Conservation (phyloP, 2,113 vertebrate species). For the Nibea coibor region DNA sequence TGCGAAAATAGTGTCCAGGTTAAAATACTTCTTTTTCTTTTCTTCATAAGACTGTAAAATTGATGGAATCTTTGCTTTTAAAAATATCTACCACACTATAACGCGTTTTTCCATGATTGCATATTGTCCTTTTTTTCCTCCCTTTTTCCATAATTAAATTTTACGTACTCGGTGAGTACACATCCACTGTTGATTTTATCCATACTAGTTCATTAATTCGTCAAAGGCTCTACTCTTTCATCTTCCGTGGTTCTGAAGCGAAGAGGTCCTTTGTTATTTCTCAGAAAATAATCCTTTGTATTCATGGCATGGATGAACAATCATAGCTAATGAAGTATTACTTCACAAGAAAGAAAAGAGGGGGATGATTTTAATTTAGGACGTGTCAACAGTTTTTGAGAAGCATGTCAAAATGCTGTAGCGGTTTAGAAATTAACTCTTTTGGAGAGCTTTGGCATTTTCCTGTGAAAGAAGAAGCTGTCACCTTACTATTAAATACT, state of each 20-base stretch:
- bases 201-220: slow-evolving; percentile 64
- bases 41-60: neutral
- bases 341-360: slow-evolving; percentile 57
- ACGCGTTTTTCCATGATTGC: slow-evolving; percentile 19
- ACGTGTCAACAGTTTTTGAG: slow-evolving; percentile 69
- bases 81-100: neutral
- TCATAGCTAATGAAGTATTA: slow-evolving; percentile 71
- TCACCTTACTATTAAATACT: slow-evolving; percentile 38
- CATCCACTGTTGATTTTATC: slow-evolving; percentile 66
- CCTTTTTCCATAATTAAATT: slow-evolving; percentile 55
- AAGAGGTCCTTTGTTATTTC: slow-evolving; percentile 63
- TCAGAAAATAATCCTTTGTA: slow-evolving; percentile 64
- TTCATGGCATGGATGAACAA: slow-evolving; percentile 65
- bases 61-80: slow-evolving; percentile 18
- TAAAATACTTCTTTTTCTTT: neutral
- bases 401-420: slow-evolving; percentile 56
- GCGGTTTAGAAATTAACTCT: slow-evolving; percentile 52
- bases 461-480: slow-evolving; percentile 16
- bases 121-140: neutral
- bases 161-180: slow-evolving; percentile 22
- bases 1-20: no score
- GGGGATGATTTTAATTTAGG: slow-evolving; percentile 71
- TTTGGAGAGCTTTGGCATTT: slow-evolving; percentile 9
- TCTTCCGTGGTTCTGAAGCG: slow-evolving; percentile 46
- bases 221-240: slow-evolving; percentile 65